These are phyloP conservation scores for Nothocercus nigrocapillus DNA, from an alignment of 2,113 vertebrate genomes.

Conservation along the genomic window DNA sequence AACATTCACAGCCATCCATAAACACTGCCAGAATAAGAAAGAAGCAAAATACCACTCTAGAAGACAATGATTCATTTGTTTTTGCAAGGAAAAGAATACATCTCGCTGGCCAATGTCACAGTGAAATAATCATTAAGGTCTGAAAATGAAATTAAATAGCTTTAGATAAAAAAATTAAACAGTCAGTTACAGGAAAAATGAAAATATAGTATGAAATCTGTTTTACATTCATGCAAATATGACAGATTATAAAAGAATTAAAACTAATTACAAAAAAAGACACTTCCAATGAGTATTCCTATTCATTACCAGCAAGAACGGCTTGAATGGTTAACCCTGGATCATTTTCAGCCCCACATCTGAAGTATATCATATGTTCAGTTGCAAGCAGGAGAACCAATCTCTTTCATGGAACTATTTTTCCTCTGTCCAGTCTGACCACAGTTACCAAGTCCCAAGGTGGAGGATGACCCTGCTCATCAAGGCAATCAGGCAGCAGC, in stretches of 20 bases:
- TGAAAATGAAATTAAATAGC: neutral
- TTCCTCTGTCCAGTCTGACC: neutral
- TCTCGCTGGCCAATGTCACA: neutral
- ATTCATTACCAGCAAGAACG: neutral
- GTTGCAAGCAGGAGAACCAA: neutral
- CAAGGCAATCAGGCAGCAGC: neutral
- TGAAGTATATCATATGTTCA: neutral
- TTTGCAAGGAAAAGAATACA: neutral
- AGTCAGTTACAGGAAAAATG: neutral
- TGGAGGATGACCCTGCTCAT: neutral
- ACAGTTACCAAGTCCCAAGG: neutral
- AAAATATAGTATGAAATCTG: neutral
- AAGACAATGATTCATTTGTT: accelerated
- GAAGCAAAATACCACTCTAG: neutral
- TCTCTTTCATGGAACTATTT: accelerated
- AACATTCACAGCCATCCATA: neutral
- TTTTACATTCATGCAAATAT: neutral
- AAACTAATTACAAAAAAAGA: neutral
- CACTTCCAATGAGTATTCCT: neutral
- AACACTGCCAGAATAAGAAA: neutral
- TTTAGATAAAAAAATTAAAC: neutral
- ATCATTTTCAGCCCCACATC: neutral
- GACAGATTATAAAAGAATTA: neutral
- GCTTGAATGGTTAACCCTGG: neutral
- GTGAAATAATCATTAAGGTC: neutral